Base-by-base conservation (phyloP, 2,797 vertebrate genomes). In the Micropoecilia bifurca region DNA sequence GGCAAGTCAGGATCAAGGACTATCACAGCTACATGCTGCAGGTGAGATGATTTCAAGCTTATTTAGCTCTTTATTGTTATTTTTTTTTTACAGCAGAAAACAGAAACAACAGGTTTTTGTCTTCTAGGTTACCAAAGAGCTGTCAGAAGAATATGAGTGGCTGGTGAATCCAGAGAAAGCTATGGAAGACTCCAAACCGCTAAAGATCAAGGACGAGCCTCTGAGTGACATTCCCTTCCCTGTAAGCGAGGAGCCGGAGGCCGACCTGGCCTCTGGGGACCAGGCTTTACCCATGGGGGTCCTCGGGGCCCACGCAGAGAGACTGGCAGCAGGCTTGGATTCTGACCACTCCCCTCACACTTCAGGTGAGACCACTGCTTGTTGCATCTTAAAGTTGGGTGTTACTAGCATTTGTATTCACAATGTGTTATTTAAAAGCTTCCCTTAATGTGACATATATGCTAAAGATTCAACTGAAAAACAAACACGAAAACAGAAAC, bases 21-120 rank as follows among this genome's bases (percentile, higher is more conserved):
- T 99, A 99, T 83, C 99, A 99, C 95, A 97, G 95, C 91, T 98
- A 99, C 93, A 98, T 99, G 97, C 94, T 99, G 3, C 97, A 99
- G 97, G 98, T 99, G 89, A 97, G 96, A 36, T 3, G 20, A 46
- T 30, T 30, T 10, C 43, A 71, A 45, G 13, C 45, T 28, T 57
- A 13, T 57, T 28, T 61, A 59, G 25, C 13, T 59, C n/a, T 28
- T 59, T 59, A 28, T n/a, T 55, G 47, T 16, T 50, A 0, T n/a
- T 7, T 13, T 1, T 72, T 3, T 1, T 63, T 43, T 47, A 13
- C 53, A 59, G 0, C 33, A 43, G 50, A 68, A n/a, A 68, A 6
- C 14, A 10, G 7, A 12, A 46, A 39, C 30, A 14, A 57, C 22
- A 45, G 59, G 71, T 71, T 43, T 43, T 41, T 18, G 48, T 69